Conservation (phyloP, 2,113 vertebrate species). For the Aix galericulata region DNA sequence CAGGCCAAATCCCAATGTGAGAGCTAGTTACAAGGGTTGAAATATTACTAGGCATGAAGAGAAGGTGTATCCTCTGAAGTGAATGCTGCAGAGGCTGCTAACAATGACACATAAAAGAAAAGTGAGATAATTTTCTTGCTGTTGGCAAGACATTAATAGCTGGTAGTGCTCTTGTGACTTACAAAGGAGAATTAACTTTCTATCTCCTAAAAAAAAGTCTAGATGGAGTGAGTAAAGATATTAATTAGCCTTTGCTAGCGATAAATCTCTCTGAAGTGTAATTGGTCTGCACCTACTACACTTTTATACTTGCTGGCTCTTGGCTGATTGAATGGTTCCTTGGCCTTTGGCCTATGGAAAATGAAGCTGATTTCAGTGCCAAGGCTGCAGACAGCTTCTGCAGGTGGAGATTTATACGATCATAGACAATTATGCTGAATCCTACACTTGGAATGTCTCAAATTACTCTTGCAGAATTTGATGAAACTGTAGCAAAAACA, state of each 20-base stretch:
- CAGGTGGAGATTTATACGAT: neutral
- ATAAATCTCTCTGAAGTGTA: neutral
- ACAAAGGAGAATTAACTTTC: neutral
- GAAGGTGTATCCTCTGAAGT: neutral
- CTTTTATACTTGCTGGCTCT: neutral
- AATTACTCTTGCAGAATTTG: neutral
- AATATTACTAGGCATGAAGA: neutral
- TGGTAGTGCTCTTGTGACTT: neutral
- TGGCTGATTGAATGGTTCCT: neutral
- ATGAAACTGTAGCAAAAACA: neutral
- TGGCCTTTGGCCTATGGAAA: neutral
- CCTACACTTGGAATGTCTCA: neutral
- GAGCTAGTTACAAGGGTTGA: neutral
- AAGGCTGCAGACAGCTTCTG: neutral
- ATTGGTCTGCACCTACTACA: neutral
- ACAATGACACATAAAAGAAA: neutral
- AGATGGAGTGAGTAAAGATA: neutral
- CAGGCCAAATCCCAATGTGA: neutral
- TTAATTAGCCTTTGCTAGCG: neutral
- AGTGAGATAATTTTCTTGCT: neutral
- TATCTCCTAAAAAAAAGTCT: neutral
- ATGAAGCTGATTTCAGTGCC: neutral
- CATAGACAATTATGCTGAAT: neutral
- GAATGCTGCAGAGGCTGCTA: neutral
- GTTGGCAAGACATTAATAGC: neutral